Percentiles rank a stretch among this genome's conserved stretches.
These are phyloP conservation scores for Enoplosus armatus DNA, from an alignment of 2,797 vertebrate genomes.

Conservation along the genomic window DNA sequence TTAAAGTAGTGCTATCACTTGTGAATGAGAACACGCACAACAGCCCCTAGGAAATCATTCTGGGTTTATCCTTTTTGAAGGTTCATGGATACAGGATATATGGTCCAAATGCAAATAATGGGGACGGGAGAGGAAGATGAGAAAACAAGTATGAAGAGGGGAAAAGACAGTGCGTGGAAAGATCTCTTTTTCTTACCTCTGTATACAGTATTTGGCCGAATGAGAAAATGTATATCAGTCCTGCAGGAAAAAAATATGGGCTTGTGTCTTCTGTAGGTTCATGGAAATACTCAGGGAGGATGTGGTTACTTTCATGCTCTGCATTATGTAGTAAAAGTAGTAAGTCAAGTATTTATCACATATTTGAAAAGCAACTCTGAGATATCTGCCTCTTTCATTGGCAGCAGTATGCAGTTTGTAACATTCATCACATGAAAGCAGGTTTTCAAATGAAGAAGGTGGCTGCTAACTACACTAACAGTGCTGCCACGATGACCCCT, in stretches of 20 bases:
- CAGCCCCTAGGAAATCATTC: constrained; percentile 26
- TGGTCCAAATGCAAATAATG: background rate
- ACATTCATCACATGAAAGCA: background rate
- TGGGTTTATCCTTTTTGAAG: constrained; percentile 9
- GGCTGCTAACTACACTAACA: background rate
- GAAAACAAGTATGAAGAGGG: background rate
- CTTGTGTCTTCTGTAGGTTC: too few species aligned
- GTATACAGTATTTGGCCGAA: background rate
- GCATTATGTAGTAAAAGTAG: background rate
- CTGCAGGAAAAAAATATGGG: background rate
- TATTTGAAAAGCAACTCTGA: background rate
- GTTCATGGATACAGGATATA: background rate
- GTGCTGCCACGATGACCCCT: background rate
- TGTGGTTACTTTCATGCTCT: background rate
- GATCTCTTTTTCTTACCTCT: background rate
- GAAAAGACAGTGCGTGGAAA: background rate
- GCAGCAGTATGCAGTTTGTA: background rate
- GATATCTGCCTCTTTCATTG: background rate
- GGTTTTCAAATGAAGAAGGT: background rate
- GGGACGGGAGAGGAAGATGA: background rate
- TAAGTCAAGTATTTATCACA: too few species aligned
- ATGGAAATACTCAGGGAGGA: background rate
- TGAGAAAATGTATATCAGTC: background rate
- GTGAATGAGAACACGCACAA: constrained; percentile 13
- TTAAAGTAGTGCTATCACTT: constrained; percentile 42